Evolutionary conservation across 1,140 invertebrate genomes (phyloP), one percentile per base, ranked within the genome.

Genomic region (Bombus sibiricus): DNA sequence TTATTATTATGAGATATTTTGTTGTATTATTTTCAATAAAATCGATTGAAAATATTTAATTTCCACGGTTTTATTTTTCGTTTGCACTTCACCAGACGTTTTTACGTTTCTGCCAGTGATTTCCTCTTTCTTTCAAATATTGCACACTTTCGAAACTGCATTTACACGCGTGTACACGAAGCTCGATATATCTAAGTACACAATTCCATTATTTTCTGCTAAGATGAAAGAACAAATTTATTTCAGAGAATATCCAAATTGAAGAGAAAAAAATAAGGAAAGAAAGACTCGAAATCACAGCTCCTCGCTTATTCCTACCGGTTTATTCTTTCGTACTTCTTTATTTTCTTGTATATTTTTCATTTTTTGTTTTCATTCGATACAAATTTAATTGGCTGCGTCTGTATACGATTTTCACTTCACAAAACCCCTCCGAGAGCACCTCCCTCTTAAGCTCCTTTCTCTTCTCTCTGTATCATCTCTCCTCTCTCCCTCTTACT

Each of bases 21-120:
- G 95, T 95, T 95, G 95, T 95, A 95, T 95, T 95, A 95, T 95
- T 95, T 95, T 94, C 94, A 95, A 95, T 95, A 95, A 95, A 95
- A 95, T 94, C 92, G 85, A 94, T 94, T 94, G 92, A 94, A 95
- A 95, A 95, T 93, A 94, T 94, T 93, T 89, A 91, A 72, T 93
- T 93, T 86, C 74, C 41, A 88, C 83, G 78, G 53, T 72, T 64
- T 85, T 80, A 22, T 71, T 88, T 83, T 89, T 89, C 41, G 79
- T 86, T 90, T 79, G 68, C 73, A 69, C 78, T 90, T 69, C 81
- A 88, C 83, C 62, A 22, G 57, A 81, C 47, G 68, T 84, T 71
- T 62, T 68, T 84, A 39, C 25, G 53, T 81, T 79, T 72, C 13
- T 43, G 13, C 34, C n/a, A 41, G 86, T 81, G 80, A 83, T 87